Evolutionary conservation across 2,797 vertebrate species (phyloP).

Genomic region (Aeoliscus strigatus): DNA sequence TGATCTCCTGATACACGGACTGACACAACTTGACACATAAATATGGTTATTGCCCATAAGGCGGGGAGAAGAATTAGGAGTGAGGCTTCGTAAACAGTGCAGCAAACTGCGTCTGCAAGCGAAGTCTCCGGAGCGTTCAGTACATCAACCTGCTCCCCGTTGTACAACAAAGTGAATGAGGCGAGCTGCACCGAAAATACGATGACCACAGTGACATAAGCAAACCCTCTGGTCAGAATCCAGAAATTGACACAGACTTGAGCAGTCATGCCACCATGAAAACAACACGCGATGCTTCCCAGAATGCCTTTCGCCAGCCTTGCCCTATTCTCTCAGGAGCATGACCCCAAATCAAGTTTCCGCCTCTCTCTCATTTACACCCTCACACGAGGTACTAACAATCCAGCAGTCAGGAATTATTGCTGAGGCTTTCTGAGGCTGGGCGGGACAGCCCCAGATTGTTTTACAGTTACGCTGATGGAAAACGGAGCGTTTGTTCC

Average conservation of each 20-base stretch:
- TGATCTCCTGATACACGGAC: conserved; percentile 20
- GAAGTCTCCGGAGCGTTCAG: too few species aligned
- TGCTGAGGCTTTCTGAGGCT: conserved; percentile 36
- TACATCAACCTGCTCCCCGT: conserved; percentile 9
- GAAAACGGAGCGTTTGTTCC: conserved; percentile 52
- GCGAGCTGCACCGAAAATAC: conserved; percentile 20
- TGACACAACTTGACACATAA: conserved; percentile 19
- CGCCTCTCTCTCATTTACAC: conserved; percentile 41
- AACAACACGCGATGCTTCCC: conserved; percentile 55
- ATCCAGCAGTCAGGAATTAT: conserved; percentile 27
- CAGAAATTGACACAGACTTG: conserved; percentile 53
- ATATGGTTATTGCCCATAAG: conserved; percentile 5
- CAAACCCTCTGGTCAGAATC: conserved; percentile 47
- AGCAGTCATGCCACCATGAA: conserved; percentile 50
- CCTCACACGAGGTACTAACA: conserved; percentile 19
- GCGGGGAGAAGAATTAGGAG: conserved; percentile 1
- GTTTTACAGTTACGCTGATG: conserved; percentile 41
- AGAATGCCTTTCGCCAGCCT: conserved; percentile 50
- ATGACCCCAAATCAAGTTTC: conserved; percentile 48
- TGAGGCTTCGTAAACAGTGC: conserved; percentile 5
- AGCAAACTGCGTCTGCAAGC: conserved; percentile 2
- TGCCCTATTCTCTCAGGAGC: conserved; percentile 22
- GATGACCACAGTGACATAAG: conserved; percentile 45
- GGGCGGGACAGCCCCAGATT: conserved; percentile 32
- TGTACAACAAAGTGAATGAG: conserved; percentile 17